Evolutionary conservation across 2,113 vertebrate species (phyloP).

Genomic region (Indicator maculatus): DNA sequence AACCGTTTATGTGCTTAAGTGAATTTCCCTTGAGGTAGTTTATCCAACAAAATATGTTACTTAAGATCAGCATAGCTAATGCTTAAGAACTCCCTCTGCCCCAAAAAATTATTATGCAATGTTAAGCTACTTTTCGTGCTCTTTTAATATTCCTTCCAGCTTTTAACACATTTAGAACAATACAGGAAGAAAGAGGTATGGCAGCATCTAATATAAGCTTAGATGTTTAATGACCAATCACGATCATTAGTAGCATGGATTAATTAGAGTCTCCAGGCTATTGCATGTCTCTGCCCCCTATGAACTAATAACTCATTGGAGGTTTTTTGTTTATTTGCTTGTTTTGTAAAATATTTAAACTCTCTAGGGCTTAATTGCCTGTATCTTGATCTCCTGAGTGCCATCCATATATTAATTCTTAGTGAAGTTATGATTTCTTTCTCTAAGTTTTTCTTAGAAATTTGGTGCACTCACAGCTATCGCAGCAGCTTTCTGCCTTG

Average conservation of each 20-base stretch:
- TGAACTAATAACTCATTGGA: background rate
- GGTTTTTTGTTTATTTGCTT: background rate
- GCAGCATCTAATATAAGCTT: background rate
- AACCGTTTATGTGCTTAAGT: background rate
- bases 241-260: background rate
- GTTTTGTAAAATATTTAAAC: slow-evolving; percentile 3
- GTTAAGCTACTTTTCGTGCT: background rate
- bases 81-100: background rate
- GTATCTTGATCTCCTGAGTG: background rate
- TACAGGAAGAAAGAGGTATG: background rate
- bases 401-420: background rate
- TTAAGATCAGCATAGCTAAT: background rate
- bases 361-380: background rate
- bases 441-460: background rate
- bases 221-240: background rate
- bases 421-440: slow-evolving; percentile 4
- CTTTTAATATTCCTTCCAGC: background rate
- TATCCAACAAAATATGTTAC: background rate
- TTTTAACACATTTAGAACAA: background rate
- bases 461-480: background rate
- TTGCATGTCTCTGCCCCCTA: background rate
- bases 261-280: slow-evolving; percentile 13
- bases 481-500: background rate
- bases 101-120: background rate
- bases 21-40: background rate